Conservation (phyloP, 2,888 invertebrate genomes). For the Thymelicus sylvestris region DNA sequence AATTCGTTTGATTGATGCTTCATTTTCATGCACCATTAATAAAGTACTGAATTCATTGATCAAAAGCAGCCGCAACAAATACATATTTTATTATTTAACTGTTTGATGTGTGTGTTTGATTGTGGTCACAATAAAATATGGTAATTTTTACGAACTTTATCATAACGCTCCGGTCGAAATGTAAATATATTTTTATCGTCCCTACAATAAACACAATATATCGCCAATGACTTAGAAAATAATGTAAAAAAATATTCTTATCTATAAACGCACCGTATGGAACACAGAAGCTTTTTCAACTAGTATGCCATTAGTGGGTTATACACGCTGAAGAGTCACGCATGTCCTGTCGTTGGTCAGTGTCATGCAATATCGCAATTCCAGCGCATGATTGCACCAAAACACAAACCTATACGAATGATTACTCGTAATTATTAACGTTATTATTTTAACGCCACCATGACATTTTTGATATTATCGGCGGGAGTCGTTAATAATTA, state of each 20-base stretch:
- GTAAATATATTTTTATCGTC: too few relatives aligned
- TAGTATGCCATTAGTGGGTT: conserved; percentile 17
- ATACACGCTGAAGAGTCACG: conserved; percentile 54
- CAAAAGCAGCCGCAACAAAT: too few relatives aligned
- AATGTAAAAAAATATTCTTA: background rate
- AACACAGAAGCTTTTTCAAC: conserved; percentile 22
- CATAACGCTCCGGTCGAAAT: too few relatives aligned
- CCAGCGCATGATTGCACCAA: conserved; percentile 40
- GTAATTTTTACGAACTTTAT: too few relatives aligned
- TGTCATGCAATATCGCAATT: conserved; percentile 66
- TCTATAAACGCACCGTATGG: conserved; percentile 15
- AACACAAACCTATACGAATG: conserved; percentile 27
- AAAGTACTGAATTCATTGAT: too few relatives aligned
- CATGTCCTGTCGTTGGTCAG: conserved; percentile 41
- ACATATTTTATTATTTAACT: too few relatives aligned
- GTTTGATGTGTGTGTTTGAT: too few relatives aligned
- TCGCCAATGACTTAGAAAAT: background rate
- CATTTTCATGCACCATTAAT: too few relatives aligned
- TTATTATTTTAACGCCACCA: conserved; percentile 29
- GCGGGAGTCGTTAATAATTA: background rate
- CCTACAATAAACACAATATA: too few relatives aligned
- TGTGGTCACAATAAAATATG: too few relatives aligned
- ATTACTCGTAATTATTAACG: conserved; percentile 29
- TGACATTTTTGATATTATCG: conserved; percentile 29
- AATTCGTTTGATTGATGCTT: too few relatives aligned